A percentile compares a stretch with the other conserved stretches of the same genome.
Conservation (phyloP, 2,113 vertebrate species). For the Cricetomys ansorgei region DNA sequence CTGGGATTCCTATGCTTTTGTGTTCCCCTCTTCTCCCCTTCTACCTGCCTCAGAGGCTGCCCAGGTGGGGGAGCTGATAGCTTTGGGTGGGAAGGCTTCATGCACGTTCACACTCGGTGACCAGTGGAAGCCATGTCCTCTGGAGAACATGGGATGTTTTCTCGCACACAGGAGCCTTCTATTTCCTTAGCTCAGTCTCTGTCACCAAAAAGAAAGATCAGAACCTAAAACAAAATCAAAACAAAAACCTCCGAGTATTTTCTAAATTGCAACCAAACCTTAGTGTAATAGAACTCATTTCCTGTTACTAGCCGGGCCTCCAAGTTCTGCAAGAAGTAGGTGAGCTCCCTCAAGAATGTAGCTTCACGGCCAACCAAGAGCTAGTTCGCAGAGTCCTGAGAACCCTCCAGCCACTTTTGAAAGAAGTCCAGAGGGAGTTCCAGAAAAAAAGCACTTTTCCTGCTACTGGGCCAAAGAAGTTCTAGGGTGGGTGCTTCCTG, state of each 20-base stretch:
- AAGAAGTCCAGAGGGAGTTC: rapidly evolving
- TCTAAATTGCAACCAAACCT: not conserved
- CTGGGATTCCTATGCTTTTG: not conserved
- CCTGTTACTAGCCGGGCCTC: not conserved
- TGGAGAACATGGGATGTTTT: not conserved
- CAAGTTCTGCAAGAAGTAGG: not conserved
- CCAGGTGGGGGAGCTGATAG: not conserved
- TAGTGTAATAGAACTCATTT: too few relatives aligned
- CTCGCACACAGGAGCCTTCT: not conserved
- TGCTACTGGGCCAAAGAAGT: not conserved
- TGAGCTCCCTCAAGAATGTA: not conserved
- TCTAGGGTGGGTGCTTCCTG: not conserved
- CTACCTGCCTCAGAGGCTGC: not conserved
- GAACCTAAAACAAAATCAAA: not conserved
- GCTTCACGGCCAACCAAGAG: not conserved
- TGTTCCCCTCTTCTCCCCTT: not conserved
- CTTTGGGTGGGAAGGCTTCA: not conserved
- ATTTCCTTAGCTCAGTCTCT: not conserved
- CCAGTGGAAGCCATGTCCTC: not conserved
- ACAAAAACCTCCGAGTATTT: not conserved
- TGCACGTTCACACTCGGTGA: not conserved
- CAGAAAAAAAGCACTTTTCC: not conserved
- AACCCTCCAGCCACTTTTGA: not conserved
- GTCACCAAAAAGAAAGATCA: not conserved
- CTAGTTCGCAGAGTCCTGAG: not conserved